Evolutionary conservation across 2,797 vertebrate species (phyloP), one percentile per base, ranked within the genome.

Genomic region (Myotis myotis): DNA sequence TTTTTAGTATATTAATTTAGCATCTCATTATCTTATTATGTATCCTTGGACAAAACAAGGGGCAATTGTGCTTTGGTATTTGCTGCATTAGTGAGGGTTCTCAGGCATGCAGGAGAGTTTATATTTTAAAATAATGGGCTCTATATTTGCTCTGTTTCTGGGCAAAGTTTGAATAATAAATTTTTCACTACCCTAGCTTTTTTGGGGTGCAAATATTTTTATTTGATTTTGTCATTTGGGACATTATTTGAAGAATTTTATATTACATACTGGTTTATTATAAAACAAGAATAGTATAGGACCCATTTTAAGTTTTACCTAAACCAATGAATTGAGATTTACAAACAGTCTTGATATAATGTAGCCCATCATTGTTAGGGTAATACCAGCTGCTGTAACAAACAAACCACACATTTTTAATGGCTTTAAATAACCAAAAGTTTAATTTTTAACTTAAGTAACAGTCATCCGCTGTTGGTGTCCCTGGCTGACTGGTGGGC

Each of bases 141-240:
- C 49, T 25, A 0, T 68, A 47, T 95, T 87, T 74, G 8, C 23
- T 93, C 36, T 60, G 36, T 74, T 72, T 79, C 38, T 47, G 25
- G 8, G 28, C 3, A 47, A 84, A 75, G 10, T 87, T 78, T 80
- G 36, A 94, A 93, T 75, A 89, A 84, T 47, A 41, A 11, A 41
- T 49, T 57, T 91, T 93, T 96, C 11, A 57, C 10, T 62, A 3
- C 36, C 1, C 2, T 89, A 51, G 7, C 13, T 83, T 64, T 83
- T 87, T 57, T 81, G 41, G 51, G 62, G 41, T 74, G 16, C 75
- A 55, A 91, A 68, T 88, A 19, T 85, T 91, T 95, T 91, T 22
- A 76, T 80, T 93, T 96, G 55, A 38, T 36, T 92, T 74, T 76
- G 2, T 85, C 60, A 80, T 20, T 49, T 81, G 49, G n/a, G 38